phyloP scores from a whole-genome alignment of 1,140 invertebrate genomes.

The Halesus radiatus region DNA sequence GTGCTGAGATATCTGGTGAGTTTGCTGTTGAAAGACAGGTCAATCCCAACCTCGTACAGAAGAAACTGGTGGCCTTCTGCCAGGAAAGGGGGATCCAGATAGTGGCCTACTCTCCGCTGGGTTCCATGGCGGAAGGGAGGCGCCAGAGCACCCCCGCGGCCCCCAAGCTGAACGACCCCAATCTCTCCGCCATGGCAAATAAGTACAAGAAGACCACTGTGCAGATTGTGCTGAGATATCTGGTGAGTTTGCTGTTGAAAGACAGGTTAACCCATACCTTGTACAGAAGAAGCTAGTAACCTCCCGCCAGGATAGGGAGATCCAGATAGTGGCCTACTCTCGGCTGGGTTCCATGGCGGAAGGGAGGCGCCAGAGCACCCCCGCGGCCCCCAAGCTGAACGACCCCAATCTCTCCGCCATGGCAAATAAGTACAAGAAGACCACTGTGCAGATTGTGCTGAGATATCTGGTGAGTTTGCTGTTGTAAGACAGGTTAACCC shows the following conservation, averaged over 20 bases:
- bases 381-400: slow-evolving; percentile 72
- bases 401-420: slow-evolving; percentile 77
- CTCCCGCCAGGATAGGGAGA: slow-evolving; percentile 77
- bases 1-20: slow-evolving; percentile 75
- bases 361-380: slow-evolving; percentile 65
- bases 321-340: slow-evolving; percentile 83
- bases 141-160: slow-evolving; percentile 71
- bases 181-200: slow-evolving; percentile 74
- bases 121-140: slow-evolving; percentile 68
- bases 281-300: slow-evolving; percentile 79
- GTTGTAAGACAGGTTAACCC: slow-evolving; percentile 64
- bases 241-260: slow-evolving; percentile 70
- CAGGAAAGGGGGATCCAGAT: slow-evolving; percentile 77
- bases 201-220: slow-evolving; percentile 81
- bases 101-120: slow-evolving; percentile 86
- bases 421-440: slow-evolving; percentile 78
- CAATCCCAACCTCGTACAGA: slow-evolving; percentile 81
- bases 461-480: slow-evolving; percentile 72
- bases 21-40: slow-evolving; percentile 60
- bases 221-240: slow-evolving; percentile 75
- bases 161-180: slow-evolving; percentile 73
- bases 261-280: slow-evolving; percentile 75
- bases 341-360: slow-evolving; percentile 78
- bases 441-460: slow-evolving; percentile 77
- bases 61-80: slow-evolving; percentile 78